Evolutionary conservation across 2,797 vertebrate genomes (phyloP).

Genomic region (Helostoma temminkii): DNA sequence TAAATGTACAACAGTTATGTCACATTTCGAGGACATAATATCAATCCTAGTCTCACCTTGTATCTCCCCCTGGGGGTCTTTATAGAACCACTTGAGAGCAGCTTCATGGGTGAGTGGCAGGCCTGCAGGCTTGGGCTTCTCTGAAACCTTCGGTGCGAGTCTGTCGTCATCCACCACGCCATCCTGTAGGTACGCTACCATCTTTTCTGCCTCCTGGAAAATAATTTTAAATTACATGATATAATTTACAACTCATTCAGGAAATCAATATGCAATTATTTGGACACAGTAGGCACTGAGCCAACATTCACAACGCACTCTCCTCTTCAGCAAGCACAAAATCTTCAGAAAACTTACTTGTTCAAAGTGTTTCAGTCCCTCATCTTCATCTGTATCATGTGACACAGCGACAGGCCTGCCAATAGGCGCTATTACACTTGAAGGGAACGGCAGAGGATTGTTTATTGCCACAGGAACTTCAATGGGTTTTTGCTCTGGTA

Average conservation of each 20-base stretch:
- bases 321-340: not conserved
- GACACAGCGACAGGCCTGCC: slow-evolving; percentile 81
- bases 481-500: slow-evolving; percentile 77
- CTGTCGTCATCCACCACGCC: slow-evolving; percentile 93
- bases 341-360: slow-evolving; percentile 83
- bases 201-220: slow-evolving; percentile 96
- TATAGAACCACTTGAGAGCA: slow-evolving; percentile 99
- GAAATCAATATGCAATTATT: too few species aligned
- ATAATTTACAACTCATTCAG: not conserved
- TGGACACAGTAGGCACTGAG: too few species aligned
- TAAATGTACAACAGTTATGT: not conserved
- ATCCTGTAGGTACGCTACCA: slow-evolving; percentile 99
- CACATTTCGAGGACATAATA: not conserved
- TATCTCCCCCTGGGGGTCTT: slow-evolving; percentile 99
- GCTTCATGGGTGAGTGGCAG: slow-evolving; percentile 91
- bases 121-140: slow-evolving; percentile 90
- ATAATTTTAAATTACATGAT: not conserved
- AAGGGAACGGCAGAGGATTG: slow-evolving; percentile 83
- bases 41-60: slow-evolving; percentile 86
- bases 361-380: slow-evolving; percentile 97
- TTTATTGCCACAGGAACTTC: slow-evolving; percentile 81
- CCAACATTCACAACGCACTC: slow-evolving; percentile 3
- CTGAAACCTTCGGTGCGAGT: slow-evolving; percentile 87
- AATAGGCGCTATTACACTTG: slow-evolving; percentile 81
- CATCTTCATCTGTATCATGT: slow-evolving; percentile 94